Conservation (phyloP, 2,888 invertebrate species). For the Agrochola macilenta region DNA sequence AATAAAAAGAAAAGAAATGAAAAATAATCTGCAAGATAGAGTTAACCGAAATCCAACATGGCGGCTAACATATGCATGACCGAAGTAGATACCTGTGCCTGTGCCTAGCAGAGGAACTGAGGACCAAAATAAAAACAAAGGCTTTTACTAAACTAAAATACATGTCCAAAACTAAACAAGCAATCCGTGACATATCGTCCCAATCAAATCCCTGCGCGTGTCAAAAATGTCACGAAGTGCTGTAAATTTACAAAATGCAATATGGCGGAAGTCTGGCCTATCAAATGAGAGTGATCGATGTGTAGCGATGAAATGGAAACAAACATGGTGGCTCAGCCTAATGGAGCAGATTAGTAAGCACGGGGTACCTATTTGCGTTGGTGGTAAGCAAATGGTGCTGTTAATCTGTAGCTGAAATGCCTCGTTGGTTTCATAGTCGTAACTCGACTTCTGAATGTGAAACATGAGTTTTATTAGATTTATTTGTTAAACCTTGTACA, state of each 20-base stretch:
- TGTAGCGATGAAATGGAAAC: conserved; percentile 43
- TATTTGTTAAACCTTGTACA: too few relatives aligned
- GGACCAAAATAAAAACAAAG: not conserved
- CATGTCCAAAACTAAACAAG: conserved; percentile 34
- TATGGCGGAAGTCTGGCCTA: conserved; percentile 49
- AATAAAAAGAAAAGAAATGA: not conserved
- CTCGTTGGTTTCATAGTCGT: not conserved
- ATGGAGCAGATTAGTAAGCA: conserved; percentile 18
- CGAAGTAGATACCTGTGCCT: not conserved
- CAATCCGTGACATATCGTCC: conserved; percentile 40
- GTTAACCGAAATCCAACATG: not conserved
- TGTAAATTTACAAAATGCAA: conserved; percentile 60
- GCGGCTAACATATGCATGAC: not conserved
- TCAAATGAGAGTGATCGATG: conserved; percentile 59
- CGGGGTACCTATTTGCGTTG: not conserved
- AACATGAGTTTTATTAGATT: not conserved
- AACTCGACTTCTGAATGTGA: not conserved
- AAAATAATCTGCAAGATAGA: not conserved
- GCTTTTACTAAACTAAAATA: conserved; percentile 5
- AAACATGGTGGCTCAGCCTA: conserved; percentile 28
- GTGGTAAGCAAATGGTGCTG: conserved; percentile 2
- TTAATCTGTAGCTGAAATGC: not conserved
- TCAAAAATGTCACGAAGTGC: conserved; percentile 57
- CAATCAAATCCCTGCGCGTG: conserved; percentile 44
- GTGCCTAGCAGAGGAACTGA: too few relatives aligned